phyloP scores from a whole-genome alignment of 2,113 vertebrate genomes.

The Pithys albifrons region DNA sequence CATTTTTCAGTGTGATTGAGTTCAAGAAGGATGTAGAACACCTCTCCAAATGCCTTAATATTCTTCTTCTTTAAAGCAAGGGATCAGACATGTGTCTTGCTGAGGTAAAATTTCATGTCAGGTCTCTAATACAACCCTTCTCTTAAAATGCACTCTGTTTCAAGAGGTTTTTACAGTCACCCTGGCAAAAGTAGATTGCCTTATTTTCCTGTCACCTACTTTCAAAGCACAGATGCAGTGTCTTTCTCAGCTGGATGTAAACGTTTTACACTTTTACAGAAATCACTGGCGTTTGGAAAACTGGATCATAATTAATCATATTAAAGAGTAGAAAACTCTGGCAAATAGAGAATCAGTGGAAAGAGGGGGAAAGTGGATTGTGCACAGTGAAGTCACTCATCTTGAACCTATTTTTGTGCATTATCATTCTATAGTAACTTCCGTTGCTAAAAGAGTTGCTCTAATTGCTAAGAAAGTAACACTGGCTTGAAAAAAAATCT shows the following conservation, averaged over 20 bases:
- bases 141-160: not conserved
- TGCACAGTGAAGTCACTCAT: not conserved
- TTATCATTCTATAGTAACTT: not conserved
- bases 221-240: not conserved
- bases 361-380: not conserved
- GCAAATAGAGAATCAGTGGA: not conserved
- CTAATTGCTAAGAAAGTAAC: not conserved
- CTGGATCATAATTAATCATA: not conserved
- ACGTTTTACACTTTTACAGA: not conserved
- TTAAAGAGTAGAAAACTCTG: not conserved
- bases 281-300: not conserved
- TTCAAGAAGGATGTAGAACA: not conserved
- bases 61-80: not conserved
- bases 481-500: not conserved
- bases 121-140: not conserved
- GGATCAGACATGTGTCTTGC: fast-evolving
- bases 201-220: not conserved
- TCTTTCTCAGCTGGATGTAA: not conserved
- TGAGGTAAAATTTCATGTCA: not conserved
- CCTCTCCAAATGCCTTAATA: not conserved
- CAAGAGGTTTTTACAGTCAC: not conserved
- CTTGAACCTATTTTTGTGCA: not conserved
- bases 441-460: not conserved
- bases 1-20: not conserved
- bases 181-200: not conserved